Conservation (phyloP, 2,888 invertebrate genomes). For the Meiosimyza decipiens region DNA sequence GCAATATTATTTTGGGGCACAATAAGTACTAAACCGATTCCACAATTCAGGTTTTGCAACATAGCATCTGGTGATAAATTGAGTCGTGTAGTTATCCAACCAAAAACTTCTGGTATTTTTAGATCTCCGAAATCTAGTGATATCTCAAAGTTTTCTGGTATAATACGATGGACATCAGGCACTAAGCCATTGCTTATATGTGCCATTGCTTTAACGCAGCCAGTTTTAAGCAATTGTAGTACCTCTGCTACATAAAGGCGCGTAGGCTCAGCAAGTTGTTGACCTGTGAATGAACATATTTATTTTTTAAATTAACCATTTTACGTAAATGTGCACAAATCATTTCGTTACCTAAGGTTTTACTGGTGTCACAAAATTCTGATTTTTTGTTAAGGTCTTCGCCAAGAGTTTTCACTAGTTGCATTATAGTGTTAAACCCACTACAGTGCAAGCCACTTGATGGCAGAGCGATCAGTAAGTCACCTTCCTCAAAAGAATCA, state of each 20-base stretch:
- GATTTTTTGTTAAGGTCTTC: constrained; percentile 72
- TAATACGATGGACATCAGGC: constrained; percentile 88
- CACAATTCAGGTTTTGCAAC: constrained; percentile 94
- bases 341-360: constrained; percentile 71
- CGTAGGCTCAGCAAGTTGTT: constrained; percentile 87
- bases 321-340: neutral
- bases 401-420: constrained; percentile 76
- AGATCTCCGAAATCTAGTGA: constrained; percentile 78
- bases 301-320: neutral
- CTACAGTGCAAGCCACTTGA: constrained; percentile 95
- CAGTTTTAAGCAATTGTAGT: constrained; percentile 74
- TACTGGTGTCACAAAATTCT: constrained; percentile 70
- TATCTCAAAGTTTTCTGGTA: constrained; percentile 76
- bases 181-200: constrained; percentile 94
- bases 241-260: constrained; percentile 85
- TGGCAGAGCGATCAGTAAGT: constrained; percentile 85
- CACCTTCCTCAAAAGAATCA: constrained; percentile 76
- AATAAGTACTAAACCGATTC: constrained; percentile 88
- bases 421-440: constrained; percentile 90
- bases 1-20: constrained; percentile 71
- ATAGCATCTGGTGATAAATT: constrained; percentile 82
- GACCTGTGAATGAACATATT: constrained; percentile 69
- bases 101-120: constrained; percentile 82
- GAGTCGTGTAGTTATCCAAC: constrained; percentile 86
- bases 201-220: constrained; percentile 83